Percentiles rank a stretch among this genome's conserved stretches.
Evolutionary conservation across 1,140 invertebrate species (phyloP).

Genomic region (Bombyx mori): ASM3026992v2 NC_085107.1:16509501-16510000

Average conservation of each 20-base stretch:
- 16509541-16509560: slow-evolving; percentile 34
- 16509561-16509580: slow-evolving; percentile 29
- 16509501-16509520: slow-evolving; percentile 51
- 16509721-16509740: slow-evolving; percentile 43
- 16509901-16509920: too few relatives aligned
- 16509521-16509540: slow-evolving; percentile 27
- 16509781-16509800: not conserved
- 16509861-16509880: not conserved
- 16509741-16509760: slow-evolving; percentile 24
- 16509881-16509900: not conserved
- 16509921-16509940: too few relatives aligned
- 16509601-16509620: slow-evolving; percentile 31
- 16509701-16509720: slow-evolving; percentile 22
- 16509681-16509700: slow-evolving; percentile 18
- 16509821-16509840: not conserved
- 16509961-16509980: too few relatives aligned
- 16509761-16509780: not conserved
- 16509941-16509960: too few relatives aligned
- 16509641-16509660: slow-evolving; percentile 25
- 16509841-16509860: not conserved
- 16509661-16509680: slow-evolving; percentile 14
- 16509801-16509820: not conserved
- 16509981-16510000: too few relatives aligned
- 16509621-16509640: slow-evolving; percentile 16
- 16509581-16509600: slow-evolving; percentile 6